These are phyloP conservation scores for Drosophila longiperda DNA, from an alignment of 2,888 invertebrate genomes.

Conservation along the genomic window DNA sequence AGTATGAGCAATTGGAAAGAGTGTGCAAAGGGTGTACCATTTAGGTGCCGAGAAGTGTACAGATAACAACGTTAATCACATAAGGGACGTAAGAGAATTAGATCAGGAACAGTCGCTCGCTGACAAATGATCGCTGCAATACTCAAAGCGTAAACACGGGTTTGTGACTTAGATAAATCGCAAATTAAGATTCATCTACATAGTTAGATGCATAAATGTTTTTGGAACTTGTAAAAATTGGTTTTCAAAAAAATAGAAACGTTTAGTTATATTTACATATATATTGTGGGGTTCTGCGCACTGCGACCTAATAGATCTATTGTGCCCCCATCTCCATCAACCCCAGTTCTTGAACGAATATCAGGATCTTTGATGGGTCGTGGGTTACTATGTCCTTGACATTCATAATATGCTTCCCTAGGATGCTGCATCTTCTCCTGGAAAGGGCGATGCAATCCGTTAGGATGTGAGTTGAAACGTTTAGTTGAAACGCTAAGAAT, in stretches of 20 bases:
- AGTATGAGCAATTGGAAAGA: background rate
- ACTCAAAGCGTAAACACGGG: background rate
- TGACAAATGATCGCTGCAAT: background rate
- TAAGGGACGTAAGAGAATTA: background rate
- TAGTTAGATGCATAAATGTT: background rate
- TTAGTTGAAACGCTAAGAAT: background rate
- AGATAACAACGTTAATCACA: background rate
- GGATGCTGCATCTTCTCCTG: too few species aligned
- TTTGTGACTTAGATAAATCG: background rate
- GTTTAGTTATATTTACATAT: too few species aligned
- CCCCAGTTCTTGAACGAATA: too few species aligned
- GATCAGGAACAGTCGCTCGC: background rate
- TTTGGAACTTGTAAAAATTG: background rate
- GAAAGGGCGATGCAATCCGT: too few species aligned
- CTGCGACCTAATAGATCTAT: too few species aligned
- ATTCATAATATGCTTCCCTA: too few species aligned
- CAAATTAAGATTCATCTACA: background rate
- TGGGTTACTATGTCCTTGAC: too few species aligned
- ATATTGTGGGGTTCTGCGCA: too few species aligned
- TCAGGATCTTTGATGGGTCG: too few species aligned
- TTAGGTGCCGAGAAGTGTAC: background rate
- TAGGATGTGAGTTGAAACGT: too few species aligned
- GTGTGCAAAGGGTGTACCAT: background rate
- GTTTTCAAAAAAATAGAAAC: background rate
- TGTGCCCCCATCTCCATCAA: too few species aligned